Base-by-base conservation (phyloP, 2,113 vertebrate species). In the Daphoenositta chrysoptera region DNA sequence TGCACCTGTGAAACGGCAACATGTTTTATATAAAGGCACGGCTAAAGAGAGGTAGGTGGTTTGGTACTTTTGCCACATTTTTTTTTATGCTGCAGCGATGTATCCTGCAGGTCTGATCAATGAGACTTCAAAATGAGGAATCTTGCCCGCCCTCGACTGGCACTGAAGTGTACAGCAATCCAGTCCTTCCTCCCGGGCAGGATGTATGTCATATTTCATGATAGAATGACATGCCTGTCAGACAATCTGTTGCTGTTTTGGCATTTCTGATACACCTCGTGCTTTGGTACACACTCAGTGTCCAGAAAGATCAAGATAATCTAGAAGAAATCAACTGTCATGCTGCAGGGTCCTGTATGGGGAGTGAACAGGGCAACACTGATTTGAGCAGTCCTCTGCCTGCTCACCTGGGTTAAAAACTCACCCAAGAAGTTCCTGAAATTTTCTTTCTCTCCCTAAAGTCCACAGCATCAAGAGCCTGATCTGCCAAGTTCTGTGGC, bases 221-320 rank as follows among this genome's bases (percentile, higher is more conserved):
- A 71, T 72, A 90, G 72, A 71, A 81, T 93, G 94, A 90, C 83
- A 90, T 65, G 12, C 13, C 42, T 2, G 7, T 66, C 85, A 91
- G 75, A 61, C 51, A 75, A 56, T 81, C 56, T 81, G 35, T 64
- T 85, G 50, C 66, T 66, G 15, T 64, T 90, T 58, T 48, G 79
- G 64, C 64, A 47, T 93, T 94, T 90, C 92, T 86, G 75, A 85
- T 48, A 35, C 31, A 44, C 64, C 79, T 83, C 1, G 0, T 88
- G 68, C 87, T 85, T 76, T 54, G 42, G 75, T 69, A 50, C 5
- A 3, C 6, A 6, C 35, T 50, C 58, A 18, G 47, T 51, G 51
- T 90, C 88, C 94, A 64, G 47, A 66, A 68, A 70, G 72, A 83
- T 89, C 39, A 45, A 68, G 83, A 81, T 90, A 64, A 78, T 78